Conservation (phyloP, 2,797 vertebrate species). For the Gymnoscopelus braueri region DNA sequence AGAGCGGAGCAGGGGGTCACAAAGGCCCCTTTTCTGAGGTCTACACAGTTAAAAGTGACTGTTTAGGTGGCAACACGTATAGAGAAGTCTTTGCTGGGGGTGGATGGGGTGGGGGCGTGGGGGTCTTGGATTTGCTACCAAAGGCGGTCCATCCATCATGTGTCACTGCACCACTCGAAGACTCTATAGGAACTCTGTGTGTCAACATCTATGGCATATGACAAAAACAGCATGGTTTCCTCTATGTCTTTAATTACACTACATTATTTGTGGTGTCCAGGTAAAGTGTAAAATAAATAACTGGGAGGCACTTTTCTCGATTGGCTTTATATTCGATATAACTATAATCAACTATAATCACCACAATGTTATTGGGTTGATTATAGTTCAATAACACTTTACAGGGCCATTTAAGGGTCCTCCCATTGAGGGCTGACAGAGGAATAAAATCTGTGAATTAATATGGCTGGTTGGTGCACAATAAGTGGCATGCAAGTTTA, state of each 20-base stretch:
- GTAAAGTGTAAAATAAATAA: no score
- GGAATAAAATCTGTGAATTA: no score
- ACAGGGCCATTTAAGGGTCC: no score
- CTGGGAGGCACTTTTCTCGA: no score
- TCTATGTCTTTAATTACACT: background rate
- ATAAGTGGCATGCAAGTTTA: background rate
- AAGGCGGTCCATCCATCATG: slow-evolving; percentile 73
- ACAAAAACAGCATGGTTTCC: slow-evolving; percentile 13
- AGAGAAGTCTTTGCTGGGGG: slow-evolving; percentile 49
- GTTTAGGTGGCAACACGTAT: slow-evolving; percentile 77
- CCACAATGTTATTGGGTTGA: no score
- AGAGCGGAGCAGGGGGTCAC: slow-evolving; percentile 69
- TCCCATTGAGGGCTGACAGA: no score
- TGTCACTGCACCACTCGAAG: slow-evolving; percentile 63
- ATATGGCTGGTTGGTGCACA: background rate
- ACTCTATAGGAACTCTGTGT: slow-evolving; percentile 43
- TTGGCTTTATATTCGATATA: background rate
- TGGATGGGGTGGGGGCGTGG: slow-evolving; percentile 32
- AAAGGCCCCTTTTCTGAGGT: slow-evolving; percentile 68
- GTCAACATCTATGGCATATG: slow-evolving; percentile 31
- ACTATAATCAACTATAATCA: no score
- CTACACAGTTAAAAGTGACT: slow-evolving; percentile 69
- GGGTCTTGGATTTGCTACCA: slow-evolving; percentile 60
- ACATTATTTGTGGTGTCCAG: no score
- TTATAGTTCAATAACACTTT: background rate